Evolutionary conservation across 2,113 vertebrate species (phyloP).

Genomic region (Cacatua alba): DNA sequence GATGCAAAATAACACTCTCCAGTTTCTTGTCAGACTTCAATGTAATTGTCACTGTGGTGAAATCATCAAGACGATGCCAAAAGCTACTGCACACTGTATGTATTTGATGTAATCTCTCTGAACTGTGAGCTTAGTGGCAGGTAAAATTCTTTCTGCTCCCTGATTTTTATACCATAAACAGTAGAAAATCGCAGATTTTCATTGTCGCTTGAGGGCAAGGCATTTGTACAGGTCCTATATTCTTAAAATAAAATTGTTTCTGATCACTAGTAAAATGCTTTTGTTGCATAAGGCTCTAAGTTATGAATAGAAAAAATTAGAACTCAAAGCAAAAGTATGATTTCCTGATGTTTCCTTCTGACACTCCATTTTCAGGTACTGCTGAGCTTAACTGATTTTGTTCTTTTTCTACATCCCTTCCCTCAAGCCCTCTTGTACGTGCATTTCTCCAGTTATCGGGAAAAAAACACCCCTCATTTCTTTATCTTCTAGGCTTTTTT

Average conservation of each 20-base stretch:
- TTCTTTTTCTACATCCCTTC: not conserved
- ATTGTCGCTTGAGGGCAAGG: not conserved
- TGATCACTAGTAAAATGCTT: not conserved
- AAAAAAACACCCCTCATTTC: not conserved
- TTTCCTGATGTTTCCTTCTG: not conserved
- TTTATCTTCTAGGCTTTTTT: not conserved
- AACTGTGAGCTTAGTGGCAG: not conserved
- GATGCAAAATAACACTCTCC: not conserved
- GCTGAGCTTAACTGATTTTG: not conserved
- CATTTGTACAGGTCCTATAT: not conserved
- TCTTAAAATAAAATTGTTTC: not conserved
- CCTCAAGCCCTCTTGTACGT: not conserved
- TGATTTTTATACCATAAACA: not conserved
- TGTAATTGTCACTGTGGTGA: not conserved
- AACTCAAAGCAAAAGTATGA: not conserved
- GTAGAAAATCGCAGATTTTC: not conserved
- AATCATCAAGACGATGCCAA: not conserved
- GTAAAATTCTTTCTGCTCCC: accelerated
- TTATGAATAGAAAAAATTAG: not conserved
- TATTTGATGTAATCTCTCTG: not conserved
- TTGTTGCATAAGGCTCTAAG: not conserved
- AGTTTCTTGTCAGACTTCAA: not conserved
- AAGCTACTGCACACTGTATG: not conserved
- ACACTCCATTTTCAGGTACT: not conserved
- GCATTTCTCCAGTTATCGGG: not conserved